Conservation (phyloP, 1,140 invertebrate genomes). For the Sycobia sp. region DNA sequence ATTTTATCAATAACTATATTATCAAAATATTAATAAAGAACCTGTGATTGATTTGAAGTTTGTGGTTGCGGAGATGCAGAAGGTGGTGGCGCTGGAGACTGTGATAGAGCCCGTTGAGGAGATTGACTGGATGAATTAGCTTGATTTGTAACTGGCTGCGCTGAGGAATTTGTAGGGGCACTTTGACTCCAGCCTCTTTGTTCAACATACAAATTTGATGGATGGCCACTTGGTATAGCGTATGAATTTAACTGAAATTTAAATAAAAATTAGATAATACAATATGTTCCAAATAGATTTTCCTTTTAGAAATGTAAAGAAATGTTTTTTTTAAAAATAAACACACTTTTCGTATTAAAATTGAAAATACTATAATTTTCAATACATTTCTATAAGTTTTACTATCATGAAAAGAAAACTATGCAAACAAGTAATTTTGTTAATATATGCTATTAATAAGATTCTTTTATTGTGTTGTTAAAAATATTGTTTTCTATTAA, state of each 20-base stretch:
- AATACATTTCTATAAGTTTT: too few relatives aligned
- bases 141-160: constrained; percentile 54
- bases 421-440: too few relatives aligned
- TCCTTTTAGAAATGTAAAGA: background rate
- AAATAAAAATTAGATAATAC: too few relatives aligned
- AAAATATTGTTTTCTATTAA: too few relatives aligned
- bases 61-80: constrained; percentile 60
- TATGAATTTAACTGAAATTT: constrained; percentile 55
- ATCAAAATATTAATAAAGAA: too few relatives aligned
- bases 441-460: too few relatives aligned
- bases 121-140: constrained; percentile 58
- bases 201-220: constrained; percentile 57
- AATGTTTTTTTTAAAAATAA: background rate
- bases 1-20: too few relatives aligned
- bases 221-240: constrained; percentile 52
- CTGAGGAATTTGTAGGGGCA: constrained; percentile 54
- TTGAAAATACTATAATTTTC: too few relatives aligned
- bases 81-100: constrained; percentile 59
- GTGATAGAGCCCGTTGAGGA: constrained; percentile 58
- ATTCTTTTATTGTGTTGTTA: too few relatives aligned
- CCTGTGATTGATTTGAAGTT: constrained; percentile 53
- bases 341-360: background rate
- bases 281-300: too few relatives aligned
- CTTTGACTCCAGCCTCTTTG: constrained; percentile 59
- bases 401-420: too few relatives aligned